Base-by-base conservation (phyloP, 2,797 vertebrate genomes). In the Tapirus indicus region DNA sequence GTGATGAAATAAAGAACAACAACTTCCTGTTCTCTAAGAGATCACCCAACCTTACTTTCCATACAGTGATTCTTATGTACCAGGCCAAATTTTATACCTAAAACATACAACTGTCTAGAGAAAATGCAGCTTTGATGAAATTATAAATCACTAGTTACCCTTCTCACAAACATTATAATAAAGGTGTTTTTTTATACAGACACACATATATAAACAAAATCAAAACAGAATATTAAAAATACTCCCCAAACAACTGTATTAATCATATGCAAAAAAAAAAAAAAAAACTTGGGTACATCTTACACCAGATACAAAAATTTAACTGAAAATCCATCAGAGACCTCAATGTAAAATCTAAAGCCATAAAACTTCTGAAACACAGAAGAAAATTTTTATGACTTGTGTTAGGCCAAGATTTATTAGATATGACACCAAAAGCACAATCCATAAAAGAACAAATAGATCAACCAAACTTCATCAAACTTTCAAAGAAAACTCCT, bases 81-180 rank as follows among this genome's bases (percentile, higher is more conserved):
- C 44, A 83, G n/a, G 52, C 32, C 74, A 83, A 92, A 85, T 69
- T 85, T 93, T 75, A 86, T 44, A 52, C 27, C 49, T 86, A 95
- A 91, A 93, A 69, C 13, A 78, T 20, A 9, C 23, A 49, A 68
- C 69, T n/a, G 87, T 56, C 62, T 49, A 86, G 17, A 88, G 54
- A 94, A 95, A 93, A 92, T 47, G 66, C 9, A 89, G 35, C 44
- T 88, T 91, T 75, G 49, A 56, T 77, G 29, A 88, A 96, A 95
- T 60, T 10, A 49, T 17, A 64, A 93, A 56, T 86, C 64, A 69
- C 23, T 83, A 79, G 80, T 83, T 62, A 94, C 68, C 88, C 69
- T 23, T 88, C 29, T 96, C 87, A 12, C 35, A 94, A 96, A 86
- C 69, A 82, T 32, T 38, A 27, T 54, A 93, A 79, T 64, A 95